phyloP scores from a whole-genome alignment of 2,113 vertebrate genomes.

The Plecturocebus donacophilus region DNA sequence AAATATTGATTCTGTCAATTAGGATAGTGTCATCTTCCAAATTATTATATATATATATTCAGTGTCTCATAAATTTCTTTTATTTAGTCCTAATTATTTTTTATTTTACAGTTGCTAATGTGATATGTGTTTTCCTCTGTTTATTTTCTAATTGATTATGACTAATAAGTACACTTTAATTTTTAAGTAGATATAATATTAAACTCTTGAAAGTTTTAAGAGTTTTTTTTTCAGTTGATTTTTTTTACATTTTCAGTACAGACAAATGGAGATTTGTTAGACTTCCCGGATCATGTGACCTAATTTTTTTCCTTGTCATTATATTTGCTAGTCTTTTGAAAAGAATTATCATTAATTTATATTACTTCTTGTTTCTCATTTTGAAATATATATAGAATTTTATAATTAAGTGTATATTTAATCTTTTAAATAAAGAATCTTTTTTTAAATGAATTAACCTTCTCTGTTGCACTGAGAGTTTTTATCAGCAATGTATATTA shows the following conservation, averaged over 20 bases:
- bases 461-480: not conserved
- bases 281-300: not conserved
- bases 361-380: slow-evolving; percentile 1
- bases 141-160: not conserved
- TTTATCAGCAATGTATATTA: not conserved
- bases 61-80: not conserved
- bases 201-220: not conserved
- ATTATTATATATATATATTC: not conserved
- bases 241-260: not conserved
- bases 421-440: slow-evolving; percentile 1
- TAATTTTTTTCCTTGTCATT: not conserved
- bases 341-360: not conserved
- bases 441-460: not conserved
- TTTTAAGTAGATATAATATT: not conserved
- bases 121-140: not conserved
- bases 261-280: not conserved
- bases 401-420: not conserved
- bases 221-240: not conserved
- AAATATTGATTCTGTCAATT: not conserved
- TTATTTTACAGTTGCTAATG: not conserved
- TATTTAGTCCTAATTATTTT: slow-evolving; percentile 1
- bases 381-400: slow-evolving; percentile 5
- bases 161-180: not conserved
- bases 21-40: not conserved
- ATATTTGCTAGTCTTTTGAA: not conserved